phyloP scores from a whole-genome alignment of 2,113 vertebrate species.

The Hypomesus transpacificus region DNA sequence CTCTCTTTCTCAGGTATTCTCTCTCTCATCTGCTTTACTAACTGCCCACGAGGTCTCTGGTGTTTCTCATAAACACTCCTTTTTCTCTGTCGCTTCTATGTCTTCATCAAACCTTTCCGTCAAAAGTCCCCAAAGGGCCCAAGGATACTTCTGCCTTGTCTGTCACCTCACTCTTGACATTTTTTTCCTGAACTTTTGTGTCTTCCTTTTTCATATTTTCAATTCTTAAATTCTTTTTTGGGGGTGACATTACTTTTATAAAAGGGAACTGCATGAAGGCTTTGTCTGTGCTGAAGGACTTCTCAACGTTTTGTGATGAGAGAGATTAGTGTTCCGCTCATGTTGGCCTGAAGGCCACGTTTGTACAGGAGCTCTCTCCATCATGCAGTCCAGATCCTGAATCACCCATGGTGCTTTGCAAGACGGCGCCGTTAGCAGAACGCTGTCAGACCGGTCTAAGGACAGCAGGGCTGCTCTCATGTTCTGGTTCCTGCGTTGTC shows the following conservation, averaged over 20 bases:
- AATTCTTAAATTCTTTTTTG: constrained; percentile 53
- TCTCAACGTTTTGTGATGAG: constrained; percentile 49
- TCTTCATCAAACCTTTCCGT: constrained; percentile 53
- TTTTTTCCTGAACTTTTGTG: constrained; percentile 66
- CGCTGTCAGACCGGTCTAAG: constrained; percentile 20
- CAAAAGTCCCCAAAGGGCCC: constrained; percentile 73
- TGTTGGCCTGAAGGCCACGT: constrained; percentile 33
- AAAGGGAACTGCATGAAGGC: constrained; percentile 69
- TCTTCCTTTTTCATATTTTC: constrained; percentile 66
- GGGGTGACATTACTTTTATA: constrained; percentile 42
- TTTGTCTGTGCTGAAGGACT: constrained; percentile 58
- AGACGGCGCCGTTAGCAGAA: constrained; percentile 38
- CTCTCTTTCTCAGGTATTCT: constrained; percentile 91
- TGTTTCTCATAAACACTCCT: constrained; percentile 77
- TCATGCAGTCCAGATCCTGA: constrained; percentile 33
- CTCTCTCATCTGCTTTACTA: constrained; percentile 95
- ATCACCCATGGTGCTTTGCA: constrained; percentile 60
- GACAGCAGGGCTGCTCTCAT: constrained; percentile 66
- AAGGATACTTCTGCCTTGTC: constrained; percentile 68
- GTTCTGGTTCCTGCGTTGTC: constrained; percentile 83
- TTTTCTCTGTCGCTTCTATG: constrained; percentile 76
- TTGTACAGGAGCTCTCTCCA: constrained; percentile 34
- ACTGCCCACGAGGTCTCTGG: constrained; percentile 81
- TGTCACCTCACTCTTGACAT: constrained; percentile 59
- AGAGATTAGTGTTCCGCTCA: constrained; percentile 32